phyloP scores from a whole-genome alignment of 2,797 vertebrate species.

The Micromesistius poutassou region DNA sequence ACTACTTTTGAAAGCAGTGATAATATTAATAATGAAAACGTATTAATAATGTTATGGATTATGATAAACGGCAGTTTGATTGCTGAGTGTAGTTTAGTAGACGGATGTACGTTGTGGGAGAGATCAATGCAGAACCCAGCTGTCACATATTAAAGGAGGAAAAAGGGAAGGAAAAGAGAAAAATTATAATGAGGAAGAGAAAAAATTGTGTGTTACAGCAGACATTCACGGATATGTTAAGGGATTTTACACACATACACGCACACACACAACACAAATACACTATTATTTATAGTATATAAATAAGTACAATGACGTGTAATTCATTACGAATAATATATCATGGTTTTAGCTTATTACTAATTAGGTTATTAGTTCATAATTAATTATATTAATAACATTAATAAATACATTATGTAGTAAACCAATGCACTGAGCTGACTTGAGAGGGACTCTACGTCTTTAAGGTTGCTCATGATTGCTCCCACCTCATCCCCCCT shows the following conservation, averaged over 20 bases:
- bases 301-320: background rate
- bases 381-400: background rate
- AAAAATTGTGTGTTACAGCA: background rate
- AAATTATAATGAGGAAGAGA: background rate
- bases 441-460: slow-evolving; percentile 34
- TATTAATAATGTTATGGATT: background rate
- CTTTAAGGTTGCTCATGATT: no score
- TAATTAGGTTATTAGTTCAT: background rate
- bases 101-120: background rate
- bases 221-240: background rate
- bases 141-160: background rate
- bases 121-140: background rate
- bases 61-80: no score
- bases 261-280: no score
- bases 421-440: background rate
- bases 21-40: background rate
- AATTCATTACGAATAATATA: background rate
- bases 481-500: background rate
- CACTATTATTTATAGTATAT: background rate
- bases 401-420: background rate
- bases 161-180: no score
- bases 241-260: no score
- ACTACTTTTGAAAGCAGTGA: background rate
- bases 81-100: no score
- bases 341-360: background rate